phyloP scores from a whole-genome alignment of 2,113 vertebrate genomes.

The Engraulis encrasicolus region DNA sequence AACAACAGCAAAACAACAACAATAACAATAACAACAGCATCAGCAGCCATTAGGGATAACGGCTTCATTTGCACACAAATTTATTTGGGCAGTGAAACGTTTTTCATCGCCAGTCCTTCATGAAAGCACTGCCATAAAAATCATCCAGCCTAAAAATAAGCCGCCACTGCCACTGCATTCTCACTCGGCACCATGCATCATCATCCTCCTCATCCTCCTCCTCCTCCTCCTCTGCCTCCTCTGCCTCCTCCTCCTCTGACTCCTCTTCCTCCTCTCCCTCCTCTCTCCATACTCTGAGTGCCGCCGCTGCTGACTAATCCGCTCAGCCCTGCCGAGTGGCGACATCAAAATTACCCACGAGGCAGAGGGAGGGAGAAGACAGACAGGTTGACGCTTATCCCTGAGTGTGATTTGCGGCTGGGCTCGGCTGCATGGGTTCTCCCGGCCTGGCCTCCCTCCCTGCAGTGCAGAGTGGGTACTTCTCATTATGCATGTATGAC shows the following conservation, averaged over 20 bases:
- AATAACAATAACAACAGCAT: no score
- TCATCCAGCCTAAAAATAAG: not conserved
- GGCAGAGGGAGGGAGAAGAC: not conserved
- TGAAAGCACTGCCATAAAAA: not conserved
- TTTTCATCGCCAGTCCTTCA: not conserved
- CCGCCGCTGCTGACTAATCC: constrained; percentile 17
- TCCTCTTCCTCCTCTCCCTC: no score
- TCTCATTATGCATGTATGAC: not conserved
- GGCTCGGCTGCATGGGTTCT: no score
- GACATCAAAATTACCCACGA: constrained; percentile 3
- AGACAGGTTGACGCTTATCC: constrained; percentile 15
- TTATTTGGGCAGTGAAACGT: not conserved
- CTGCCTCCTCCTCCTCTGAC: no score
- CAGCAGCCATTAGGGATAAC: not conserved
- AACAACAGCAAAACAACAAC: no score
- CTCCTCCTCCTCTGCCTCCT: no score
- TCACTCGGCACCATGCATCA: not conserved
- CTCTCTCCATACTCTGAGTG: no score
- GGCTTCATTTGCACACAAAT: not conserved
- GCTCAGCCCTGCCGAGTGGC: not conserved
- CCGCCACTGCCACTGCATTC: not conserved
- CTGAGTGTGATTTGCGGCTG: not conserved
- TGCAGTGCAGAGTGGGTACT: not conserved
- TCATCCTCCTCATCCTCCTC: no score
- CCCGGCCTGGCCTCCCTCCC: no score